Percentiles rank a stretch among this genome's conserved stretches.
Conservation (phyloP, 2,797 vertebrate species). For the Onychomys torridus region DNA sequence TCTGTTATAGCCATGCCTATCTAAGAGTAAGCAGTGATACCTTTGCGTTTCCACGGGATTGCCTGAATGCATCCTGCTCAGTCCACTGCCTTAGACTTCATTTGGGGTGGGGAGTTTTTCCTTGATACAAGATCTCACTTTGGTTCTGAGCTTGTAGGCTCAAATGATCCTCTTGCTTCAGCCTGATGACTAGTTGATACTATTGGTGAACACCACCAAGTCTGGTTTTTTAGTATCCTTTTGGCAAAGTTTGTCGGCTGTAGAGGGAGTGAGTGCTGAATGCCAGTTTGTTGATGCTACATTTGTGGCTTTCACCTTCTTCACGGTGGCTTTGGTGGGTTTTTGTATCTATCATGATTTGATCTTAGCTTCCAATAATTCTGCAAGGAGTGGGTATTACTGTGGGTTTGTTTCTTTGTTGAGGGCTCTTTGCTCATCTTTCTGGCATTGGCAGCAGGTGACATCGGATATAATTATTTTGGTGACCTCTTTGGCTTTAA, state of each 20-base stretch:
- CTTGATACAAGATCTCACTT: not conserved
- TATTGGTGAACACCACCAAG: not conserved
- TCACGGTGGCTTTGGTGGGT: not conserved
- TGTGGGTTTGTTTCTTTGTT: not conserved
- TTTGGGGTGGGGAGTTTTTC: not conserved
- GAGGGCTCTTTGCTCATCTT: not conserved
- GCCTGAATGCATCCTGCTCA: not conserved
- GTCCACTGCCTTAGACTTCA: not conserved
- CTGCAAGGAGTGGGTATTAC: not conserved
- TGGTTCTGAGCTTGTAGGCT: not conserved
- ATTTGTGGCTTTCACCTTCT: not conserved
- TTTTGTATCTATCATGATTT: not conserved
- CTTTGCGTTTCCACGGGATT: not conserved
- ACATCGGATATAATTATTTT: not conserved
- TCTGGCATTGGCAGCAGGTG: not conserved
- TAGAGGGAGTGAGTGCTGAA: not conserved
- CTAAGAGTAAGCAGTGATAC: not conserved
- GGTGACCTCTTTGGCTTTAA: not conserved
- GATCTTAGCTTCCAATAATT: not conserved
- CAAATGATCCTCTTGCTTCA: not conserved
- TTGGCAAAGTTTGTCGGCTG: not conserved
- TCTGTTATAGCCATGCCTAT: not conserved
- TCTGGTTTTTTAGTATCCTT: not conserved
- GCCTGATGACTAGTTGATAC: not conserved
- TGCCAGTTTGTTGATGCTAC: not conserved